Percentiles rank a stretch among this genome's conserved stretches.
phyloP scores from a whole-genome alignment of 2,888 invertebrate species.

The Idaea straminata region DNA sequence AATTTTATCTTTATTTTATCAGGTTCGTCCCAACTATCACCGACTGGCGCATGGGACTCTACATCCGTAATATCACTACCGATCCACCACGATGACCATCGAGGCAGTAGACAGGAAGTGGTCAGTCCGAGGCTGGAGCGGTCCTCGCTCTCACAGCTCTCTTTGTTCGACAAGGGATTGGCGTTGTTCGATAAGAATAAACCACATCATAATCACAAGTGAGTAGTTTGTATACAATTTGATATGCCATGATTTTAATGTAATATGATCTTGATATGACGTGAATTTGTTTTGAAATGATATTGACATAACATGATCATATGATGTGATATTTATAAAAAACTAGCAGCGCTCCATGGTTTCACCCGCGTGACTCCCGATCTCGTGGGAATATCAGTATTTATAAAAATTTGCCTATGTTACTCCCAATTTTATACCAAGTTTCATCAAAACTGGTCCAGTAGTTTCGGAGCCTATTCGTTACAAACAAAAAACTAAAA shows the following conservation, averaged over 20 bases:
- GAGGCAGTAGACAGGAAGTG: slow-evolving; percentile 45
- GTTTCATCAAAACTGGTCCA: no score
- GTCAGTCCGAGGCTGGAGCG: slow-evolving; percentile 59
- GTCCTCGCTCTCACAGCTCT: slow-evolving; percentile 46
- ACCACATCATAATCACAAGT: slow-evolving; percentile 31
- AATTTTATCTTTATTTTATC: slow-evolving; percentile 9
- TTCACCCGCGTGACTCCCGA: no score
- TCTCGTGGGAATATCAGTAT: no score
- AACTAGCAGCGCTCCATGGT: no score
- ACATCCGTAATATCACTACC: slow-evolving; percentile 56
- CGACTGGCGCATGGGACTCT: slow-evolving; percentile 64
- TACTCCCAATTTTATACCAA: no score
- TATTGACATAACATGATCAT: no score
- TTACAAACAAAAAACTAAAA: no score
- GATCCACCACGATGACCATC: slow-evolving; percentile 53
- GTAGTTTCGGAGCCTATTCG: no score
- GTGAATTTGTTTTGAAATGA: no score
- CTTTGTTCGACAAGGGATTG: slow-evolving; percentile 59
- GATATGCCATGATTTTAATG: background rate
- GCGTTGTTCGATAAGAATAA: slow-evolving; percentile 64
- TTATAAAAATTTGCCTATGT: no score
- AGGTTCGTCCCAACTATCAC: slow-evolving; percentile 70
- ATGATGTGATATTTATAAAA: no score
- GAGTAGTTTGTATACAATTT: slow-evolving; percentile 12
- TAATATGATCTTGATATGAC: no score